Conservation (phyloP, 2,888 invertebrate species). For the Diabrotica balteata region DNA sequence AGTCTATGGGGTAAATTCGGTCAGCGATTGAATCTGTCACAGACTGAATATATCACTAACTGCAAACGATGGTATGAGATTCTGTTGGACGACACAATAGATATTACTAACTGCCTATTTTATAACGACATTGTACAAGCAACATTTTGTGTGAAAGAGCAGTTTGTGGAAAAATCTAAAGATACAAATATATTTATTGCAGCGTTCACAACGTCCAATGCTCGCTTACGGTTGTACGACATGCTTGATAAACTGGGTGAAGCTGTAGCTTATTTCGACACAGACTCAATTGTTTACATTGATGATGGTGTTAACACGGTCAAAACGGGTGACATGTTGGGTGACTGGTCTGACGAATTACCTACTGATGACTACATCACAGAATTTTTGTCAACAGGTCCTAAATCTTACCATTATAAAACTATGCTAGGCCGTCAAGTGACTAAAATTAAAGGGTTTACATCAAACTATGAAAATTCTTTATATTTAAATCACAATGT, state of each 20-base stretch:
- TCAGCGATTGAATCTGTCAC: conserved; percentile 25
- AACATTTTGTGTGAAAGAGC: too few relatives aligned
- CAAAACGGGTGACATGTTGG: conserved; percentile 22
- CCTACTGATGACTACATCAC: conserved; percentile 22
- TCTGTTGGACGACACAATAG: conserved; percentile 6
- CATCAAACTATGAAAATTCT: not conserved
- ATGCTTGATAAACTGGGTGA: too few relatives aligned
- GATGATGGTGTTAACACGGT: too few relatives aligned
- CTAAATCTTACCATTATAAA: conserved; percentile 26
- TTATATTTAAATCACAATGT: not conserved
- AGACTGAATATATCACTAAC: conserved; percentile 23
- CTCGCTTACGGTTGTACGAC: too few relatives aligned
- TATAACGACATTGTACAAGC: too few relatives aligned
- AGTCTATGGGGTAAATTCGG: conserved; percentile 13
- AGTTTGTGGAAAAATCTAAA: too few relatives aligned
- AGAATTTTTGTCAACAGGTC: conserved; percentile 28
- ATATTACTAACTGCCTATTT: too few relatives aligned
- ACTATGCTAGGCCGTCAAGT: not conserved
- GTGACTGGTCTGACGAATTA: conserved; percentile 32
- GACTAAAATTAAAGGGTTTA: too few relatives aligned
- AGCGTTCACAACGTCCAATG: too few relatives aligned
- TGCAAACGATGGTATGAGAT: conserved; percentile 28
- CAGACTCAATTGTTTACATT: too few relatives aligned
- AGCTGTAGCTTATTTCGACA: too few relatives aligned
- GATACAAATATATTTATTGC: too few relatives aligned